Evolutionary conservation across 2,888 invertebrate species (phyloP).

Genomic region (Pristionchus japonicus): DNA sequence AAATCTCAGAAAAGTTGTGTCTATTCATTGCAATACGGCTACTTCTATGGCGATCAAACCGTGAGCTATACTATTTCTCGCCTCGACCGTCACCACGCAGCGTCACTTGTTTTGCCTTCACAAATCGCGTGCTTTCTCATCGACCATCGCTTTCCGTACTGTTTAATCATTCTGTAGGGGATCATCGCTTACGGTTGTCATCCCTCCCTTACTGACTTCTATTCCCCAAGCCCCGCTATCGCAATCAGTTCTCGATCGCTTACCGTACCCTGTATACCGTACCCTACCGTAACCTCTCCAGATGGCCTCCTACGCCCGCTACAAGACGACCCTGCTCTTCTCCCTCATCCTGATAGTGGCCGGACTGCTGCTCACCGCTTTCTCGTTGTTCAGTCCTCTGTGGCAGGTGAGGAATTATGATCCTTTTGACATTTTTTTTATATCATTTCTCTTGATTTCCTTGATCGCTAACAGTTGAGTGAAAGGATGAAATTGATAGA

Average conservation of each 20-base stretch:
- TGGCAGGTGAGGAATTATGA: constrained; percentile 61
- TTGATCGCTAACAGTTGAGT: too few relatives aligned
- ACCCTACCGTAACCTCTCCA: background rate
- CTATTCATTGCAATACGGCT: background rate
- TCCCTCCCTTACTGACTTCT: too few relatives aligned
- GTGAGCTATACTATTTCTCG: background rate
- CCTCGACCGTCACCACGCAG: background rate
- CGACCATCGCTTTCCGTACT: background rate
- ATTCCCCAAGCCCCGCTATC: too few relatives aligned
- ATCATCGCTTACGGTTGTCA: too few relatives aligned
- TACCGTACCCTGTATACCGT: background rate
- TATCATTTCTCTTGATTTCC: too few relatives aligned
- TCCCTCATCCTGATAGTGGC: constrained; percentile 60
- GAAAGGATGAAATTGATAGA: too few relatives aligned
- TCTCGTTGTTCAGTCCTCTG: constrained; percentile 58
- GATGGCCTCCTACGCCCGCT: constrained; percentile 42
- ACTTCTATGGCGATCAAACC: background rate
- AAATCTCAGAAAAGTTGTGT: background rate
- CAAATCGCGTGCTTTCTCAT: background rate
- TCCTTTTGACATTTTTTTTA: too few relatives aligned
- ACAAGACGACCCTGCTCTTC: constrained; percentile 58
- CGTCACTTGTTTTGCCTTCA: background rate
- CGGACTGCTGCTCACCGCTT: constrained; percentile 59
- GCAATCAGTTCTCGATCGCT: too few relatives aligned
- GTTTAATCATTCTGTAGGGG: background rate